Percentiles rank a stretch among this genome's conserved stretches.
phyloP scores from a whole-genome alignment of 2,888 invertebrate genomes.

The Pyralis farinalis region DNA sequence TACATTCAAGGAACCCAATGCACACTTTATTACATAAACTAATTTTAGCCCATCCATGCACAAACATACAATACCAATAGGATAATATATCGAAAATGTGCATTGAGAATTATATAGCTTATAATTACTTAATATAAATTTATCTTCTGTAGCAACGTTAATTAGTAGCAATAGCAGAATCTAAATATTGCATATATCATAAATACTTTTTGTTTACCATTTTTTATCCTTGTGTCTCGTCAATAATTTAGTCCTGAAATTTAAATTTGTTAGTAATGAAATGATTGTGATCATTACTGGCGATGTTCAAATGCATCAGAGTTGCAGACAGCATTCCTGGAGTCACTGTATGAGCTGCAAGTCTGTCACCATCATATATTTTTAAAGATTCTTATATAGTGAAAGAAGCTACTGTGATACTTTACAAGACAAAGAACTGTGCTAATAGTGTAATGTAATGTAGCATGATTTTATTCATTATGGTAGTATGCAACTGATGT shows the following conservation, averaged over 20 bases:
- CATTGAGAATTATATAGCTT: not conserved
- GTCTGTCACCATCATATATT: not conserved
- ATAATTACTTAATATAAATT: too few species aligned
- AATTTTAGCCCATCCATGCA: not conserved
- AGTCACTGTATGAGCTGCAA: not conserved
- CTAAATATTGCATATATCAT: constrained; percentile 54
- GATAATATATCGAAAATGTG: not conserved
- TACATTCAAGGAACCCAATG: constrained; percentile 4
- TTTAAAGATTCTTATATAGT: not conserved
- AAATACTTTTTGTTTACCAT: constrained; percentile 84
- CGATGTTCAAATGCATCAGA: constrained; percentile 22
- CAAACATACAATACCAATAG: not conserved
- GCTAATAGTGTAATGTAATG: too few species aligned
- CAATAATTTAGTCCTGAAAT: constrained; percentile 93
- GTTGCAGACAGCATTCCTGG: too few species aligned
- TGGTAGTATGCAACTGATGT: too few species aligned
- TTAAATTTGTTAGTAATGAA: constrained; percentile 78
- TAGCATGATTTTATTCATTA: too few species aligned
- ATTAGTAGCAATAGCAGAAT: constrained; percentile 47
- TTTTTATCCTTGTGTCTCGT: constrained; percentile 91
- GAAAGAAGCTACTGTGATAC: not conserved
- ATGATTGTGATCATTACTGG: constrained; percentile 51
- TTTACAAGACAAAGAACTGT: not conserved
- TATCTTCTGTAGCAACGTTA: constrained; percentile 3
- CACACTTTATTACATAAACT: not conserved